Base-by-base conservation (phyloP, 2,797 vertebrate species). In the Tenualosa ilisha region DNA sequence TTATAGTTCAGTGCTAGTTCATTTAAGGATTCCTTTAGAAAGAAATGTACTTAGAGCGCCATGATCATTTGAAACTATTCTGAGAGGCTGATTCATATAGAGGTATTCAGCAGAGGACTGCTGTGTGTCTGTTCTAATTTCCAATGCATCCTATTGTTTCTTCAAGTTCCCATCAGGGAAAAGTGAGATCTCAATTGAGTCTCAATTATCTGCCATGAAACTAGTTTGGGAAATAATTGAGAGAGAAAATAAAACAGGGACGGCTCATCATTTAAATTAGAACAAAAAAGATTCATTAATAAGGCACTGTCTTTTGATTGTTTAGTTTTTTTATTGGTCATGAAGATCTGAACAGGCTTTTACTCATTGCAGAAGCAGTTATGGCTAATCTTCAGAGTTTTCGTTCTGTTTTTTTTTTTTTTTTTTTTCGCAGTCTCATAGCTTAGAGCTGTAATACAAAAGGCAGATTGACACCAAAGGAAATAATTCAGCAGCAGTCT, bases 261-360 rank as follows among this genome's bases (percentile, higher is more conserved):
- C 20, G n/a, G 61, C 61, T 26, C 61, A 24, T 63, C n/a, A 7
- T 63, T 63, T 26, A 26, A 63, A 63, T 26, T 31, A 31, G 24
- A 83, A 82, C 37, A 81, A 40, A 84, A 86, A 84, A 82, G 15
- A 79, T 53, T 43, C 11, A 46, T 43, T 26, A 22, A 68, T 87
- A 31, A 40, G 53, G 81, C 22, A 22, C 6, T 81, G 20, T 82
- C 8, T 75, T 26, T 63, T 75, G 56, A 15, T 65, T 11, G 15
- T 75, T 79, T 22, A 0, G 2, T 22, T 3, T 68, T 75, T 75
- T 17, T 43, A 79, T 43, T 79, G 6, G 72, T 46, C 7, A 79
- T 79, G 37, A 46, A 46, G 6, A 43, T 79, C 37, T 22, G 8
- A 43, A 46, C 72, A 22, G 15, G 40, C 72, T 79, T 15, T 37